Conservation (phyloP, 2,888 invertebrate genomes). For the Drosophila maculinotata region DNA sequence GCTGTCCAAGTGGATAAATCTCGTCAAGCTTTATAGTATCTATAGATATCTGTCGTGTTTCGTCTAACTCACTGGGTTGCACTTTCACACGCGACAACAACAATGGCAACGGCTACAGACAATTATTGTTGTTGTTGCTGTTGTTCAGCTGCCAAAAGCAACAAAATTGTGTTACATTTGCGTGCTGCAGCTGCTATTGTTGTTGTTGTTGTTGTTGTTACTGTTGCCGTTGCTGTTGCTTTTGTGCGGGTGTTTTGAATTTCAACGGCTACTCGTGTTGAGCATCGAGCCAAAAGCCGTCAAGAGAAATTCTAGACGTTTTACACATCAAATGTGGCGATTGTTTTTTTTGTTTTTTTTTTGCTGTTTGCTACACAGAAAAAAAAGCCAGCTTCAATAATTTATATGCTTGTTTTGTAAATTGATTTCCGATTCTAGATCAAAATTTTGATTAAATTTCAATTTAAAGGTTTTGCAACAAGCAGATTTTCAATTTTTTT, state of each 20-base stretch:
- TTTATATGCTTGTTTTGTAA: too few relatives aligned
- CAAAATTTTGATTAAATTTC: too few relatives aligned
- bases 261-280: conserved; percentile 76
- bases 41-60: conserved; percentile 27
- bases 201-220: too few relatives aligned
- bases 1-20: conserved; percentile 32
- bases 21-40: conserved; percentile 6
- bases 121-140: conserved; percentile 9
- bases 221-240: conserved; percentile 22
- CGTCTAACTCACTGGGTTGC: conserved; percentile 12
- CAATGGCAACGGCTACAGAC: conserved; percentile 4
- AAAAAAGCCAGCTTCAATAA: too few relatives aligned
- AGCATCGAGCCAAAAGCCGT: conserved; percentile 65
- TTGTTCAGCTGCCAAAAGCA: conserved; percentile 8
- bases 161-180: conserved; percentile 25
- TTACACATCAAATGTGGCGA: conserved; percentile 71
- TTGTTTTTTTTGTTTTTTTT: conserved; percentile 33
- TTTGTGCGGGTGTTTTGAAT: conserved; percentile 68
- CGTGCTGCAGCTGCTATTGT: conserved; percentile 27
- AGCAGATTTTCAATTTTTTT: too few relatives aligned
- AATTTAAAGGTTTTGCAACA: too few relatives aligned
- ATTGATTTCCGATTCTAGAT: too few relatives aligned
- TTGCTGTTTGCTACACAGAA: conserved; percentile 10
- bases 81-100: conserved; percentile 67
- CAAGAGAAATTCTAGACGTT: conserved; percentile 78